Percentiles rank a stretch among this genome's conserved stretches.
phyloP scores from a whole-genome alignment of 2,797 vertebrate species.

The Loris lydekkerianus region DNA sequence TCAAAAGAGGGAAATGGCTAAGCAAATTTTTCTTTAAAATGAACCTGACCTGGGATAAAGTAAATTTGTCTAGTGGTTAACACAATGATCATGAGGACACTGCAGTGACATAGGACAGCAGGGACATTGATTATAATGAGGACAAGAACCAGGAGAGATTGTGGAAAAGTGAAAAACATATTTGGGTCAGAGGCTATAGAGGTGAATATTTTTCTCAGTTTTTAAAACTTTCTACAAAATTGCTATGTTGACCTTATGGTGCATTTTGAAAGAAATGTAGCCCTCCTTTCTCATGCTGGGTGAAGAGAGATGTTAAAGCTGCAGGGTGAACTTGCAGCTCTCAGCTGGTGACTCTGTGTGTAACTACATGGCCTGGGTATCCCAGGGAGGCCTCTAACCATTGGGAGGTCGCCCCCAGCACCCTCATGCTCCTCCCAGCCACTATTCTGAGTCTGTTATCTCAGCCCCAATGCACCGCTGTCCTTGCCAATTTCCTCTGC shows the following conservation, averaged over 20 bases:
- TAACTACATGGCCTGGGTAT: neutral
- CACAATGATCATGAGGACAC: accelerated
- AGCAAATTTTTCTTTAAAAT: neutral
- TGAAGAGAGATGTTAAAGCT: neutral
- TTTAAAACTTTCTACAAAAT: neutral
- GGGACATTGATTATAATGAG: neutral
- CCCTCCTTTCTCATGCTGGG: neutral
- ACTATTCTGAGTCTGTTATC: neutral
- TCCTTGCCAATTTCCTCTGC: neutral
- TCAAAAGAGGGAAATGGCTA: neutral
- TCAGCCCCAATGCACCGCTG: accelerated
- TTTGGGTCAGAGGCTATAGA: neutral
- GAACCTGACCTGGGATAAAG: neutral
- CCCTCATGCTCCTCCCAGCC: neutral
- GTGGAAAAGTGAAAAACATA: neutral
- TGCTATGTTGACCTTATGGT: neutral
- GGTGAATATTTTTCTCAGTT: neutral
- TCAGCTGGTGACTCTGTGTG: neutral
- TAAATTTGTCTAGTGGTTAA: accelerated
- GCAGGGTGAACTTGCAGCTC: neutral
- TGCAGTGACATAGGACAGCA: accelerated
- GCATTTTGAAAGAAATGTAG: neutral
- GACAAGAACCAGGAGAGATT: neutral
- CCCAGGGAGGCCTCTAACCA: neutral
- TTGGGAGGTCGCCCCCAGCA: neutral